Conservation (phyloP, 1,140 invertebrate genomes). For the Drosophila ambigua region DNA sequence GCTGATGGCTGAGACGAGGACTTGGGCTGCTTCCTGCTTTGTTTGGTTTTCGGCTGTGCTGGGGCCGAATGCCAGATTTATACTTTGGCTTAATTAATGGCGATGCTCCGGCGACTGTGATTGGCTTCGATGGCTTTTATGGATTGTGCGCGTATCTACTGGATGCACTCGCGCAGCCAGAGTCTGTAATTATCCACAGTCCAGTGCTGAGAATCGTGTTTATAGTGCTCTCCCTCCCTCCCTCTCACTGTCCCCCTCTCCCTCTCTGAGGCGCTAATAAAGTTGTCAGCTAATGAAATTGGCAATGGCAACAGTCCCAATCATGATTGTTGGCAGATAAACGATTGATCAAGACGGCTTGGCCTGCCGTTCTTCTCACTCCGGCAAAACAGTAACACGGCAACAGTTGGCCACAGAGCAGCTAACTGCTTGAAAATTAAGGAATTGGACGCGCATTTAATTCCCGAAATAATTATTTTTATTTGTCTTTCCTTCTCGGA, state of each 20-base stretch:
- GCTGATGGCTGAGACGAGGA: not conserved
- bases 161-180: slow-evolving; percentile 36
- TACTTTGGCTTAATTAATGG: slow-evolving; percentile 69
- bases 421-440: not conserved
- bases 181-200: slow-evolving; percentile 51
- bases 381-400: not conserved
- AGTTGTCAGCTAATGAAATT: slow-evolving; percentile 68
- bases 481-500: too few species aligned
- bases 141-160: slow-evolving; percentile 41
- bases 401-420: not conserved
- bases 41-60: slow-evolving; percentile 31
- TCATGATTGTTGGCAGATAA: slow-evolving; percentile 18
- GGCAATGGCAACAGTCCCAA: slow-evolving; percentile 33
- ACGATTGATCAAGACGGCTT: slow-evolving; percentile 26
- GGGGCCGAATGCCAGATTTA: slow-evolving; percentile 54
- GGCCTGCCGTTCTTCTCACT: not conserved
- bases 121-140: slow-evolving; percentile 56
- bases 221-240: slow-evolving; percentile 10
- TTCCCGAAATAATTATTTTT: too few species aligned
- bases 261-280: slow-evolving; percentile 54
- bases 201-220: slow-evolving; percentile 33
- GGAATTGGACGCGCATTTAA: too few species aligned
- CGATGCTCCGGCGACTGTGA: slow-evolving; percentile 48
- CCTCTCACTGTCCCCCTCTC: not conserved
- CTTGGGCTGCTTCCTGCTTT: slow-evolving; percentile 45